Percentiles rank a stretch among this genome's conserved stretches.
Evolutionary conservation across 2,797 vertebrate genomes (phyloP).

Genomic region (Rhincodon typus): DNA sequence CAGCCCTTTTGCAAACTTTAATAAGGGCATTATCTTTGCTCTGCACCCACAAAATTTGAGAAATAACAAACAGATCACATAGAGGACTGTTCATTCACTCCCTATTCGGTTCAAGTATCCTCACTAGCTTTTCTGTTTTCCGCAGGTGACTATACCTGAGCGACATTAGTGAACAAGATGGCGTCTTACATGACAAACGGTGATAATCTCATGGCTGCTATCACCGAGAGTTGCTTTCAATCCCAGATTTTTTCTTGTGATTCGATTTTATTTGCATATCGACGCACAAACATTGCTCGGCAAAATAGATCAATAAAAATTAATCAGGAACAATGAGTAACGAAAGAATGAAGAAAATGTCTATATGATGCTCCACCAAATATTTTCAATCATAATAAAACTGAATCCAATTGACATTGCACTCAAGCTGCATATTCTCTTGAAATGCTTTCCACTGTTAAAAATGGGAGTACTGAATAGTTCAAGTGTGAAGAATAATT

Average conservation of each 20-base stretch:
- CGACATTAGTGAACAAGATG: background rate
- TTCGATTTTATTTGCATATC: background rate
- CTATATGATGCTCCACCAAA: background rate
- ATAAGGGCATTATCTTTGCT: too few relatives aligned
- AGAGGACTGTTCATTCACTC: too few relatives aligned
- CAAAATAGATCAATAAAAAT: background rate
- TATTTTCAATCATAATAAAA: constrained; percentile 10
- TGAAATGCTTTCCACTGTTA: background rate
- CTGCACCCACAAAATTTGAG: too few relatives aligned
- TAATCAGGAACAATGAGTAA: constrained; percentile 1
- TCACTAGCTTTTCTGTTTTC: too few relatives aligned
- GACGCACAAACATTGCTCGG: background rate
- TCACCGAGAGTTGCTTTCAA: background rate
- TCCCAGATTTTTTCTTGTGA: background rate
- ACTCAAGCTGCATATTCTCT: too few relatives aligned
- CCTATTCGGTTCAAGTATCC: too few relatives aligned
- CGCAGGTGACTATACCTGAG: too few relatives aligned
- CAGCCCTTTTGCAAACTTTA: too few relatives aligned
- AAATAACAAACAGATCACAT: too few relatives aligned
- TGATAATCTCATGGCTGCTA: background rate
- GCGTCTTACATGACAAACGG: background rate
- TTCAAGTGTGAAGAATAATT: constrained; percentile 30
- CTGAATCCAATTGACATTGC: background rate
- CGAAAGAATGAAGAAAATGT: background rate
- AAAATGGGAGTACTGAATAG: background rate